Conservation (phyloP, 2,113 vertebrate genomes). For the Drymodes brunneopygia region DNA sequence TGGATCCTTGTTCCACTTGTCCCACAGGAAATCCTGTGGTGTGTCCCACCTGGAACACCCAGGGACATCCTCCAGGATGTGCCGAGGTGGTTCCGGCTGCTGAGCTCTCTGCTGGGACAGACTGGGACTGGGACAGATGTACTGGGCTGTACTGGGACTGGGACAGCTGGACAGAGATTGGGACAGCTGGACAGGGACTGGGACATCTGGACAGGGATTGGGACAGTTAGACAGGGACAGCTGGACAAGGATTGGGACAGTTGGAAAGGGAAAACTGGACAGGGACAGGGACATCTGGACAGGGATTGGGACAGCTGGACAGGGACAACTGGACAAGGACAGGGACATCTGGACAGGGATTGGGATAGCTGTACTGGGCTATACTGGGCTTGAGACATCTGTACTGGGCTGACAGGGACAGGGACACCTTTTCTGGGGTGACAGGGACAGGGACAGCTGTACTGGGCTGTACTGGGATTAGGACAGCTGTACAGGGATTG, state of each 20-base stretch:
- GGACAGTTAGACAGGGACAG: neutral
- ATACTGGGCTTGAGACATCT: too few species aligned
- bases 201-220: neutral
- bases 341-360: too few species aligned
- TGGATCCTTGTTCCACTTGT: neutral
- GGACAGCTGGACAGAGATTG: neutral
- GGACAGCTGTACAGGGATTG: too few species aligned
- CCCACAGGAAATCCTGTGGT: neutral
- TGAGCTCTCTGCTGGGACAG: neutral
- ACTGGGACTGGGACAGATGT: neutral
- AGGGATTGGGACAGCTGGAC: neutral
- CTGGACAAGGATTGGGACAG: neutral
- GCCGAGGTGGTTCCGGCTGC: rapidly evolving
- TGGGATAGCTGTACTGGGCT: neutral
- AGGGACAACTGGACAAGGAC: too few species aligned
- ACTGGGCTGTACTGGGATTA: neutral
- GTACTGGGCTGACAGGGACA: neutral
- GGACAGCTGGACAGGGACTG: neutral
- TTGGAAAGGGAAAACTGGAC: too few species aligned
- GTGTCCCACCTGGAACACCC: rapidly evolving
- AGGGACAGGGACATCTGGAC: rapidly evolving
- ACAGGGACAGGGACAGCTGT: too few species aligned
- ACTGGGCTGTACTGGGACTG: neutral
- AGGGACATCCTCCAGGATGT: too few species aligned
- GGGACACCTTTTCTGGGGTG: too few species aligned